Evolutionary conservation across 2,888 invertebrate species (phyloP).

Genomic region (Scrobipalpa atriplicella): DNA sequence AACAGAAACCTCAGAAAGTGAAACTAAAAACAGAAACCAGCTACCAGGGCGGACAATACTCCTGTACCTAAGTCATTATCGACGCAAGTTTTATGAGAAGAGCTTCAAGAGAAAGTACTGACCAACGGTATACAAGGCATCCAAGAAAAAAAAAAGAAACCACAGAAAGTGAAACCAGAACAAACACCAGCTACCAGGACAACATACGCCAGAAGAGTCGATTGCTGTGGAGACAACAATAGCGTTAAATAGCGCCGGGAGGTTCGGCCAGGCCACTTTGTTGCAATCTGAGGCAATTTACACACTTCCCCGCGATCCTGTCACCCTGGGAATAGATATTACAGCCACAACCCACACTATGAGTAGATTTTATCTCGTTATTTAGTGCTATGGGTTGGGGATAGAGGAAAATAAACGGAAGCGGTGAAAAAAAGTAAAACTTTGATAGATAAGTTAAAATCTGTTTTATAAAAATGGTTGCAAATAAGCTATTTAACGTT

Average conservation of each 20-base stretch:
- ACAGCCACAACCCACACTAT: slow-evolving; percentile 21
- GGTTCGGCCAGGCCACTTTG: slow-evolving; percentile 63
- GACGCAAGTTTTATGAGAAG: too few relatives aligned
- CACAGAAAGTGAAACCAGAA: slow-evolving; percentile 15
- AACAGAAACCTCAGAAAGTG: too few relatives aligned
- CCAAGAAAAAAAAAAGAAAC: not conserved
- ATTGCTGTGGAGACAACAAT: slow-evolving; percentile 53
- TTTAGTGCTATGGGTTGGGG: not conserved
- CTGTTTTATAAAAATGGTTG: not conserved
- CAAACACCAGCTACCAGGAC: slow-evolving; percentile 37
- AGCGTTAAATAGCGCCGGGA: slow-evolving; percentile 58
- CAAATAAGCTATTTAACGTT: not conserved
- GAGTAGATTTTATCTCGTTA: slow-evolving; percentile 33
- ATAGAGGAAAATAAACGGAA: not conserved
- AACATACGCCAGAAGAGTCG: slow-evolving; percentile 50
- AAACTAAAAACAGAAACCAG: too few relatives aligned
- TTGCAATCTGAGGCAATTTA: slow-evolving; percentile 66
- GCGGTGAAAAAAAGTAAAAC: not conserved
- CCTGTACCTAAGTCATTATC: too few relatives aligned
- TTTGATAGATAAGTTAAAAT: not conserved
- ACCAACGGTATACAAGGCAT: not conserved
- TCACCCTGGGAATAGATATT: slow-evolving; percentile 28
- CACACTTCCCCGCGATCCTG: slow-evolving; percentile 47
- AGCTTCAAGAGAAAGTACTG: not conserved
- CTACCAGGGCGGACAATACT: too few relatives aligned